Base-by-base conservation (phyloP, 2,888 invertebrate species). In the Eucera pruinosa region DNA sequence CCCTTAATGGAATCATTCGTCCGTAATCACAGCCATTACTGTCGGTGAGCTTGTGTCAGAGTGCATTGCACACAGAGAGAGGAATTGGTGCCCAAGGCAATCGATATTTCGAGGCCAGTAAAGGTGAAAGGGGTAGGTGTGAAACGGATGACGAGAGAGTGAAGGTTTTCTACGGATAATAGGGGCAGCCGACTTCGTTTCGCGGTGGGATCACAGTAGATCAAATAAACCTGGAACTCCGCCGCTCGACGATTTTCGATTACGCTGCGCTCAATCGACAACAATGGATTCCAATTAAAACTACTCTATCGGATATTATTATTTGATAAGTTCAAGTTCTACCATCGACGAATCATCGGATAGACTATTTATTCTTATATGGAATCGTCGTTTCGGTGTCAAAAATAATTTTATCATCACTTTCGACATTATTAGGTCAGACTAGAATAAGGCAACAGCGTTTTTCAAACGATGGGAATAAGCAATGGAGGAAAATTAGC, bases 101-200 rank as follows among this genome's bases (percentile, higher is more conserved):
- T 86, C 85, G 85, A 86, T 86, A 86, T 85, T 87, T 80, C 85
- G 85, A 75, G 79, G 81, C 71, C 80, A 78, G 75, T 80, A 78
- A 85, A 85, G 86, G 86, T 77, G 81, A 83, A 83, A 80, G 80
- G 83, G 82, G 83, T 80, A 86, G 82, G 87, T 82, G 86, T 72
- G 87, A 86, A 87, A 75, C 77, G 76, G 74, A 65, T 60, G 82
- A 67, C 39, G 81, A 78, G 82, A 71, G 81, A 64, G 72, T 52
- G 76, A 78, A 80, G 80, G 76, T 78, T 86, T 87, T 86, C 80
- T 80, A 70, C 69, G 78, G 86, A 80, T 86, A 87, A 86, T 83
- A 77, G 79, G 79, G 77, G 74, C 58, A 78, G 78, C 82, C 64
- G 80, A 85, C 73, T 84, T 79, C 60, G 76, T n/a, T 69, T 66